Evolutionary conservation across 2,113 vertebrate species (phyloP).

Genomic region (Sciurus niger): DNA sequence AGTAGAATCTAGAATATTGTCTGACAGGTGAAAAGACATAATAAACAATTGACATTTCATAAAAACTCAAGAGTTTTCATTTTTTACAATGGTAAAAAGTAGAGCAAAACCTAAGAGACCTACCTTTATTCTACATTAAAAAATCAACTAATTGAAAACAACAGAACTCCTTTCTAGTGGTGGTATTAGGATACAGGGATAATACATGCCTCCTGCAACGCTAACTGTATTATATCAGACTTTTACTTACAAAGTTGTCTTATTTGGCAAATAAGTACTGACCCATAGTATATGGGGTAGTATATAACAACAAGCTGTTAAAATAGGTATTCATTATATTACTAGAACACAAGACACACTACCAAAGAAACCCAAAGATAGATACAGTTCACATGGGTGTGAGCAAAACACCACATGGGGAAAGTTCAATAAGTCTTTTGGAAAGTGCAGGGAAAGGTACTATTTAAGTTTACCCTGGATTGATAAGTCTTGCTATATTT

Average conservation of each 20-base stretch:
- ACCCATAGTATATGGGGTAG: neutral
- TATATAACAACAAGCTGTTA: neutral
- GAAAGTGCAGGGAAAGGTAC: neutral
- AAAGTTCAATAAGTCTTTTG: neutral
- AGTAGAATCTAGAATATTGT: neutral
- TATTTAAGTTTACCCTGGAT: neutral
- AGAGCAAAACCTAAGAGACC: neutral
- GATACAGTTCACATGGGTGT: neutral
- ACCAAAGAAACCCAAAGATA: neutral
- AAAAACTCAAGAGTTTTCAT: neutral
- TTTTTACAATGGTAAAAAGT: neutral
- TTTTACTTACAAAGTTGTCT: conserved; percentile 36
- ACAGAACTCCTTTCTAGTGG: neutral
- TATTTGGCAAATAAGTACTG: neutral
- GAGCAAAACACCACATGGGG: neutral
- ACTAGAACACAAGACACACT: neutral
- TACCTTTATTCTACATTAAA: neutral
- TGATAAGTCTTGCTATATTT: conserved; percentile 39
- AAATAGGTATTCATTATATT: conserved; percentile 17
- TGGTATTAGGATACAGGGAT: neutral
- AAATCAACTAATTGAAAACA: neutral
- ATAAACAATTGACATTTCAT: neutral
- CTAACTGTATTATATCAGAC: neutral
- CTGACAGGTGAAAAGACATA: neutral
- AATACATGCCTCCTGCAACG: neutral